These are phyloP conservation scores for Philereme vetulata DNA, from an alignment of 2,888 invertebrate species.

Conservation along the genomic window DNA sequence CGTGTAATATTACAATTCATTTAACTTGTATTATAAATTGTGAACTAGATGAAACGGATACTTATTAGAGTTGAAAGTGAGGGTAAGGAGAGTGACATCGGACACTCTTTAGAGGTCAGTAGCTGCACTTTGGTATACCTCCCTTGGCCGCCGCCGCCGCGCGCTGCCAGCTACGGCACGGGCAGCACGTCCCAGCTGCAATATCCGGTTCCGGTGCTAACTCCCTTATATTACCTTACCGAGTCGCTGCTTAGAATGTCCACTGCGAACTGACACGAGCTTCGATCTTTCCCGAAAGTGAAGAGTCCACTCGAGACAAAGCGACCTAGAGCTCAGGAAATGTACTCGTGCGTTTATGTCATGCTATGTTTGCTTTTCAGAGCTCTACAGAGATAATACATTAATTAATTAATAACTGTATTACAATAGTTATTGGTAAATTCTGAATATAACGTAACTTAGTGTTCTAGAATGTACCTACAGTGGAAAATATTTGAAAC, in stretches of 20 bases:
- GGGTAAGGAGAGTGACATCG: background rate
- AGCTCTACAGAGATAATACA: background rate
- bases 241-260: background rate
- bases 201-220: conserved; percentile 19
- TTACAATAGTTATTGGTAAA: too few relatives aligned
- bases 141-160: background rate
- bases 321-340: background rate
- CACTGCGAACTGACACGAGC: background rate
- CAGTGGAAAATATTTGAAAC: too few relatives aligned
- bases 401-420: too few relatives aligned
- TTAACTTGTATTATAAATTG: too few relatives aligned
- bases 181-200: conserved; percentile 4
- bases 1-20: too few relatives aligned
- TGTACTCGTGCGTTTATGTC: background rate
- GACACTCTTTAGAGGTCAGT: background rate
- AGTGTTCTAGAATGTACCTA: too few relatives aligned
- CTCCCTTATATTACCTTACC: background rate
- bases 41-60: too few relatives aligned
- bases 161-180: background rate
- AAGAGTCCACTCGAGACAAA: background rate
- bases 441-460: too few relatives aligned
- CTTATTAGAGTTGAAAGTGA: too few relatives aligned
- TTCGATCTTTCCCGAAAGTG: background rate
- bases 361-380: background rate
- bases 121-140: too few relatives aligned